These are phyloP conservation scores for Rhinolophus sinicus DNA, from an alignment of 2,113 vertebrate genomes.

Conservation along the genomic window DNA sequence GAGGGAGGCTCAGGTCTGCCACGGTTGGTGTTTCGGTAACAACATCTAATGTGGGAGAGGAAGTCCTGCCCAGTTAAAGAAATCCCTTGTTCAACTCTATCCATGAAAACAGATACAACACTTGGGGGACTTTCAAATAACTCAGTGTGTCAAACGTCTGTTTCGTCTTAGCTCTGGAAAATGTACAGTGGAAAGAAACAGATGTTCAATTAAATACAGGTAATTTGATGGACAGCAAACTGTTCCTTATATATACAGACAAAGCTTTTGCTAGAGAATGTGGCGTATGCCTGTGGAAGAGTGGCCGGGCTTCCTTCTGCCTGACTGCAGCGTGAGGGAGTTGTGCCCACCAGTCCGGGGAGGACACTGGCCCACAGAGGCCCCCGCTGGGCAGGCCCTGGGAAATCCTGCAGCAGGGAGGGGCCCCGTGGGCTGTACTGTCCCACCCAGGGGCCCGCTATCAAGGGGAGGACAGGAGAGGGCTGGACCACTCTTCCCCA, in stretches of 20 bases:
- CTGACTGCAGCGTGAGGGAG: background rate
- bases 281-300: background rate
- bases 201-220: conserved; percentile 13
- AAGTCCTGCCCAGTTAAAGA: background rate
- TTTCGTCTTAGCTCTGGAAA: conserved; percentile 23
- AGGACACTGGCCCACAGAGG: background rate
- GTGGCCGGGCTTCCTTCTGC: background rate
- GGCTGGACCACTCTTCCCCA: background rate
- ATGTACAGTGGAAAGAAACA: background rate
- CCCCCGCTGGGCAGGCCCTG: background rate
- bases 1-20: background rate
- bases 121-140: background rate
- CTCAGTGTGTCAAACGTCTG: background rate
- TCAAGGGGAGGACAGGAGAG: too few species aligned
- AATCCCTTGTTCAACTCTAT: background rate
- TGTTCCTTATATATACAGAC: background rate
- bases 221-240: background rate
- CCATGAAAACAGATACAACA: background rate
- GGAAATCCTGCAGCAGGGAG: background rate
- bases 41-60: background rate
- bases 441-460: background rate
- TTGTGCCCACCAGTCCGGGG: background rate
- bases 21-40: background rate
- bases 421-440: too few species aligned
- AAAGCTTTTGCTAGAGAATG: background rate